A percentile compares a stretch with the other conserved stretches of the same genome.
Conservation (phyloP, 2,888 invertebrate genomes). For the Pammene fasciana region DNA sequence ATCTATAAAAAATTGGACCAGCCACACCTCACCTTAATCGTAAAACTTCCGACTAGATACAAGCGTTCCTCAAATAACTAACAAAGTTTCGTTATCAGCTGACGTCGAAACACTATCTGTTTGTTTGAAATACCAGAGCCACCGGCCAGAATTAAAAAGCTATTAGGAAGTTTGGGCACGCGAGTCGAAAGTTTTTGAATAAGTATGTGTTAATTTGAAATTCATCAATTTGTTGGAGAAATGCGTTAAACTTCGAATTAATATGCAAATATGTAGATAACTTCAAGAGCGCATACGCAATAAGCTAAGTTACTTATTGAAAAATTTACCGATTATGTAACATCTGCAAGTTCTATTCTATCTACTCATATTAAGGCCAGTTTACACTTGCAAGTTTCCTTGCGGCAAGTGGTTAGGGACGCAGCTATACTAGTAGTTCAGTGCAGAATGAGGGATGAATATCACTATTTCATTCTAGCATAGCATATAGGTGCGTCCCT, state of each 20-base stretch:
- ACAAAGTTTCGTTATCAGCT: conserved; percentile 63
- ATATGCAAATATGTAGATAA: not conserved
- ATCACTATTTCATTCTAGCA: too few species aligned
- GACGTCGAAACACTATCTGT: conserved; percentile 55
- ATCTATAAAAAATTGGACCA: not conserved
- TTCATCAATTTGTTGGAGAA: not conserved
- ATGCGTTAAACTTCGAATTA: not conserved
- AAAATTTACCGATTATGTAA: too few species aligned
- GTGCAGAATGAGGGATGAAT: too few species aligned
- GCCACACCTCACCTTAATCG: not conserved
- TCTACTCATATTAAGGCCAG: too few species aligned
- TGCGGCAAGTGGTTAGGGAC: too few species aligned
- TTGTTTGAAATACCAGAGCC: conserved; percentile 52
- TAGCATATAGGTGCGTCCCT: too few species aligned
- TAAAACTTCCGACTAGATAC: conserved; percentile 5
- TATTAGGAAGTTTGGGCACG: conserved; percentile 57
- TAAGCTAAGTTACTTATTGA: too few species aligned
- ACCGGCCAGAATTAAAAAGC: conserved; percentile 67
- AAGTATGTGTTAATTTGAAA: not conserved
- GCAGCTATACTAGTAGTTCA: too few species aligned
- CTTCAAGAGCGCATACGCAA: too few species aligned
- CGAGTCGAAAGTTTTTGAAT: conserved; percentile 20
- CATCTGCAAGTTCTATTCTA: too few species aligned
- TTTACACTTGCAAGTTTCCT: too few species aligned
- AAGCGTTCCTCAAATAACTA: conserved; percentile 23